Base-by-base conservation (phyloP, 2,888 invertebrate species). In the Pristionchus fissidentatus region DNA sequence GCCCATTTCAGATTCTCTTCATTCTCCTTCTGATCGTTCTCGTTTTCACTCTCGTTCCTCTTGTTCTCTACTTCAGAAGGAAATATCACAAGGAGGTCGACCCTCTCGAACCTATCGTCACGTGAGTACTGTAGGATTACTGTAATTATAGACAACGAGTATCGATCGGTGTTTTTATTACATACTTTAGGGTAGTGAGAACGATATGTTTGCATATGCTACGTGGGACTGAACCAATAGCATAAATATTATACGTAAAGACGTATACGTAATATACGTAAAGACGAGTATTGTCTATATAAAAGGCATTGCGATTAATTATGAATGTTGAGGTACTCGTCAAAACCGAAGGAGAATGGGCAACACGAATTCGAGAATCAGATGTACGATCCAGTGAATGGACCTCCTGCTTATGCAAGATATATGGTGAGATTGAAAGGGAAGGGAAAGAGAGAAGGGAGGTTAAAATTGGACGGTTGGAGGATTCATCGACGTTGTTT, bases 41-140 rank as follows among this genome's bases (percentile, higher is more conserved):
- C 13, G 26, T 84, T 13, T 3, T 66, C n/a, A 70, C 86, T 13
- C 77, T 89, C 3, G 85, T 87, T 38, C 35, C 88, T n/a, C 49
- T 89, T 10, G 84, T 86, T 8, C 55, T 92, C 82, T 90, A 91
- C 88, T 92, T 92, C 83, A 85, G 92, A 3, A 86, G 89, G 32
- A 91, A 91, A 84, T 92, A 90, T 84, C 84, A 86, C 41, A 88
- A 89, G 84, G 91, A 90, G 82, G 90, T 89, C 86, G 90, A 90
- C 78, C 92, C 92, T 2, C 86, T 85, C 73, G 85, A 89, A 81
- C 91, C 91, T 1, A 89, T 90, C 8, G 92, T 87, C 90, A 93
- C 80, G 93, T 93, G 84, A 92, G 92, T 26, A 43, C 13, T 29
- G 41, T 13, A 10, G 13, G 13, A 19, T 49, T 19, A 13, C 19